A percentile compares a stretch with the other conserved stretches of the same genome.
Conservation (phyloP, 1,140 invertebrate species). For the Lethrus apterus region DNA sequence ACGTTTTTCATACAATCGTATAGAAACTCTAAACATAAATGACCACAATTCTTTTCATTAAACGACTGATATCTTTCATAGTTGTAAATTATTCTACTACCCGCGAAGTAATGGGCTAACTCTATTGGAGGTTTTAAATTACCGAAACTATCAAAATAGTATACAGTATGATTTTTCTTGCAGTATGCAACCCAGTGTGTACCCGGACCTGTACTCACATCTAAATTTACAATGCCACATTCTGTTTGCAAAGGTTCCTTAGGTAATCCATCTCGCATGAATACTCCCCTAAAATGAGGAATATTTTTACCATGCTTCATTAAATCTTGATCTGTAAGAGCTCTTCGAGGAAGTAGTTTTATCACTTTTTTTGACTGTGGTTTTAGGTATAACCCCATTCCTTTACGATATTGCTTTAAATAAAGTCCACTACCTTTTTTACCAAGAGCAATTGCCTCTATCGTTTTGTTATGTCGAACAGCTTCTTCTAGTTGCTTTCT, state of each 20-base stretch:
- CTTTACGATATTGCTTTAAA: slow-evolving; percentile 31
- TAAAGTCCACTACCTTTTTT: slow-evolving; percentile 36
- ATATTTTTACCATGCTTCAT: slow-evolving; percentile 29
- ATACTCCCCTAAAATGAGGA: slow-evolving; percentile 30
- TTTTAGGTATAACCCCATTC: neutral
- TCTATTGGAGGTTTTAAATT: slow-evolving; percentile 16
- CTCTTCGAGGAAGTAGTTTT: slow-evolving; percentile 25
- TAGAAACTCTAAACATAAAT: slow-evolving; percentile 13
- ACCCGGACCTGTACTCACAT: neutral
- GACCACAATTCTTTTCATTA: slow-evolving; percentile 9
- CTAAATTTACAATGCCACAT: slow-evolving; percentile 12
- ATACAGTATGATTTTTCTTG: neutral
- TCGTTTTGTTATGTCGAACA: slow-evolving; percentile 33
- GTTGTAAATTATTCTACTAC: slow-evolving; percentile 11
- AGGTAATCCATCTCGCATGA: slow-evolving; percentile 29
- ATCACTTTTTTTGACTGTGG: slow-evolving; percentile 23
- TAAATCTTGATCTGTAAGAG: slow-evolving; percentile 28
- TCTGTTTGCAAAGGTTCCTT: slow-evolving; percentile 6
- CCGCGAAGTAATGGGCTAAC: slow-evolving; percentile 1
- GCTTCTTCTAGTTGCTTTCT: slow-evolving; percentile 30
- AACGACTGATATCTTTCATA: neutral
- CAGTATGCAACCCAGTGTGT: slow-evolving; percentile 13
- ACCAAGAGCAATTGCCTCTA: slow-evolving; percentile 34
- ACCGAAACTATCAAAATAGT: slow-evolving; percentile 15
- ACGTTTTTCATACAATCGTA: neutral